Conservation (phyloP, 2,113 vertebrate species). For the Centrocercus urophasianus region DNA sequence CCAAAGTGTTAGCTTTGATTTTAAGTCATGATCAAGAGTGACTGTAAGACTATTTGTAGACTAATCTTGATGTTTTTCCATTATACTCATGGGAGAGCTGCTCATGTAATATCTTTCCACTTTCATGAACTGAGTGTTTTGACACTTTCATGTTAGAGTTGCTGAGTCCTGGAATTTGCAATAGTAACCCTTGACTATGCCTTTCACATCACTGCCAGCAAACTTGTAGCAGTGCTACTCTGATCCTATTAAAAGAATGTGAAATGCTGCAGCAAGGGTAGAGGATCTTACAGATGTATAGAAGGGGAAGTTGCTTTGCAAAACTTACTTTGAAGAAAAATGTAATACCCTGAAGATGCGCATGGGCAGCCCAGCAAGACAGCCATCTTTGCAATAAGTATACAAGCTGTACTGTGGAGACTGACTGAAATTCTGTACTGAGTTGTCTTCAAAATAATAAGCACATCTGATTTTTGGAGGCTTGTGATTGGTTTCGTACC, state of each 20-base stretch:
- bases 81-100: neutral
- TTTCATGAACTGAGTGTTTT: conserved; percentile 21
- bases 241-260: neutral
- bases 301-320: neutral
- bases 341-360: neutral
- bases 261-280: neutral
- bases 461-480: neutral
- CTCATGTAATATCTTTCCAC: neutral
- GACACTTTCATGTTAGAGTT: conserved; percentile 9
- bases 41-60: conserved; percentile 12
- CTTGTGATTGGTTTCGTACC: neutral
- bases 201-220: neutral
- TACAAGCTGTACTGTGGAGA: rapidly evolving
- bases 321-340: neutral
- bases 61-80: conserved; percentile 9
- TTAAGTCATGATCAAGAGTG: neutral
- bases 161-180: neutral
- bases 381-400: neutral
- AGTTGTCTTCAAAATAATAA: neutral
- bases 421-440: rapidly evolving
- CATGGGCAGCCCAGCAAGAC: neutral
- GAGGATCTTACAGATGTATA: neutral
- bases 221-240: neutral
- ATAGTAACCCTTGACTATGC: neutral
- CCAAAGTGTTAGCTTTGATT: neutral